Evolutionary conservation across 2,888 invertebrate genomes (phyloP), one percentile per base, ranked within the genome.

Genomic region (Melanophora roralis): DNA sequence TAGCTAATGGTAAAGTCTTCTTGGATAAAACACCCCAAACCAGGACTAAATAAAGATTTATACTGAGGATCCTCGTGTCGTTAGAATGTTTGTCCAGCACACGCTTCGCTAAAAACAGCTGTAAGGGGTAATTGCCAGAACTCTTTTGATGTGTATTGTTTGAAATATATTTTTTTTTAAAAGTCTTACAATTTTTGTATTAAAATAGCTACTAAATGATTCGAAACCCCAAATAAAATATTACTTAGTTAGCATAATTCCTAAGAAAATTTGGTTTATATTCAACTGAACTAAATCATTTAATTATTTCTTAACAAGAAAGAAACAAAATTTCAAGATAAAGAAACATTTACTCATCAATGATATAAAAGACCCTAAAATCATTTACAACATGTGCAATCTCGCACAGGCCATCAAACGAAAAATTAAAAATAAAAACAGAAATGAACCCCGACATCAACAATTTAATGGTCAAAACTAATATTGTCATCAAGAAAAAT

Each of bases 401-500:
- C 68, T 51, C 47, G 21, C 19, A 53, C 23, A 62, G n/a, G 51
- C n/a, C 12, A 62, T 67, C 67, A 34, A 36, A 14, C 60, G 27
- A 38, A 14, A 53, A 45, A 76, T 59, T n/a, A n/a, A n/a, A n/a
- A n/a, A n/a, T n/a, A n/a, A n/a, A 45, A 60, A 67, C 4, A 59
- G 27, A 67, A 57, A 65, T 12, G 45, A 75, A 53, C 27, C 60
- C 72, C 55, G 62, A 62, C 68, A 62, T 76, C 32, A 60, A 53
- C 34, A 60, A 19, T 68, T 75, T 75, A 68, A 60, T 67, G 55
- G 68, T 62, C 68, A 69, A 60, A 69, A 69, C 75, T 76, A 71
- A 65, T 65, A 65, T 71, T 74, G 74, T 75, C 79, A 75, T 71
- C 71, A 76, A 71, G 36, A 60, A 55, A 71, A 62, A 60, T 75